These are phyloP conservation scores for Gnathonemus longibarbis DNA, from an alignment of 2,113 vertebrate species.

Conservation along the genomic window DNA sequence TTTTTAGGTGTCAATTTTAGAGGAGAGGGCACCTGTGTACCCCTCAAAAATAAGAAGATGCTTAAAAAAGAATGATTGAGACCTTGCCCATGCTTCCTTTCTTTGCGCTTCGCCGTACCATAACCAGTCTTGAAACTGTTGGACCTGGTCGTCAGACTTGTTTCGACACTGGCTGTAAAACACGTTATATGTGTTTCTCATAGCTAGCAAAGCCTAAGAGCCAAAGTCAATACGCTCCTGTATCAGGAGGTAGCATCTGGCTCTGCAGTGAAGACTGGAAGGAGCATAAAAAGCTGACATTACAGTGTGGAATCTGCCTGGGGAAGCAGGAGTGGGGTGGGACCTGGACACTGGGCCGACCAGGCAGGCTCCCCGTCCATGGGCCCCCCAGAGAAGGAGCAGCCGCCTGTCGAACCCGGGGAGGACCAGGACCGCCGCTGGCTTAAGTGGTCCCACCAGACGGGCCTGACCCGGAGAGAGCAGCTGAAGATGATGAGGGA, in stretches of 20 bases:
- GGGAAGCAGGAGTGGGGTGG: slow-evolving; percentile 36
- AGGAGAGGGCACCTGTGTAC: background rate
- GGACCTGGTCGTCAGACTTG: background rate
- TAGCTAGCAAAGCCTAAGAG: background rate
- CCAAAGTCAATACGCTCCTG: background rate
- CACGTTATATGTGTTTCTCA: background rate
- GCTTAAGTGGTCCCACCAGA: too few species aligned
- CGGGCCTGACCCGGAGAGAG: too few species aligned
- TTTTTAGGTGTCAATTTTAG: background rate
- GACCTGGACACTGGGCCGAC: slow-evolving; percentile 25
- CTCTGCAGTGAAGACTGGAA: slow-evolving; percentile 52
- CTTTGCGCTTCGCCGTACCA: background rate
- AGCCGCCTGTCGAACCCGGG: too few species aligned
- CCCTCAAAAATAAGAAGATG: background rate
- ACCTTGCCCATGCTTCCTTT: background rate
- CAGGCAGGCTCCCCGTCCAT: background rate
- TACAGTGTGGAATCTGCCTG: slow-evolving; percentile 47
- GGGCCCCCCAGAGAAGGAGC: too few species aligned
- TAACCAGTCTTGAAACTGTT: background rate
- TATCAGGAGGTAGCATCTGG: slow-evolving; percentile 30
- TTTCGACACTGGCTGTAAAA: background rate
- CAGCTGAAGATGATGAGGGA: background rate
- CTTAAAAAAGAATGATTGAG: background rate
- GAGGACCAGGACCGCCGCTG: too few species aligned
- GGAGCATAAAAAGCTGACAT: slow-evolving; percentile 51